phyloP scores from a whole-genome alignment of 2,797 vertebrate genomes.

The Gallinago stenura region DNA sequence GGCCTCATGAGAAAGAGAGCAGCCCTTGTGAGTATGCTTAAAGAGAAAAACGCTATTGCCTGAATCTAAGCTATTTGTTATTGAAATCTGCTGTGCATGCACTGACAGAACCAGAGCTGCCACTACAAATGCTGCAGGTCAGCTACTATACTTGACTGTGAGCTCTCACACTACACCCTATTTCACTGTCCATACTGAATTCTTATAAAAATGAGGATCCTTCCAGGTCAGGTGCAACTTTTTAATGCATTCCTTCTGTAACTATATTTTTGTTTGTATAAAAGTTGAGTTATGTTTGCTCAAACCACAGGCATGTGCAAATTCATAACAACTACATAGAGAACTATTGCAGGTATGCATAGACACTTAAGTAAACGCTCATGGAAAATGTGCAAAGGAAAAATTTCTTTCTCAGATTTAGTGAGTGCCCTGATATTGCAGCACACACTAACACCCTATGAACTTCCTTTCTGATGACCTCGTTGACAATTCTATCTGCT shows the following conservation, averaged over 20 bases:
- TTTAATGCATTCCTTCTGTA: not conserved
- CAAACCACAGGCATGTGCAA: not conserved
- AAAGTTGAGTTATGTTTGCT: not conserved
- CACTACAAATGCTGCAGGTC: not conserved
- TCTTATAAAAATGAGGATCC: not conserved
- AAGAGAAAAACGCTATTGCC: not conserved
- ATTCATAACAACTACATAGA: not conserved
- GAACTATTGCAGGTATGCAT: not conserved
- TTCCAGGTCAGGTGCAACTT: not conserved
- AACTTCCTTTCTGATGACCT: not conserved
- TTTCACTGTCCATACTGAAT: not conserved
- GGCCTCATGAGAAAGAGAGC: not conserved
- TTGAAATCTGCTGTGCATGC: not conserved
- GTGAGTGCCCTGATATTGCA: not conserved
- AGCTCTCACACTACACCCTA: not conserved
- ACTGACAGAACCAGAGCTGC: not conserved
- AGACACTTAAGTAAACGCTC: not conserved
- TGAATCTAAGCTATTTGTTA: not conserved
- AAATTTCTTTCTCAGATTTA: not conserved
- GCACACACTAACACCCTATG: not conserved
- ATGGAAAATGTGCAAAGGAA: not conserved
- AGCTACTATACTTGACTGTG: not conserved
- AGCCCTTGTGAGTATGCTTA: not conserved
- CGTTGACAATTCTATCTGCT: not conserved
- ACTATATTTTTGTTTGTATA: not conserved